Conservation (phyloP, 2,888 invertebrate genomes). For the Nemotelus pantherinus region DNA sequence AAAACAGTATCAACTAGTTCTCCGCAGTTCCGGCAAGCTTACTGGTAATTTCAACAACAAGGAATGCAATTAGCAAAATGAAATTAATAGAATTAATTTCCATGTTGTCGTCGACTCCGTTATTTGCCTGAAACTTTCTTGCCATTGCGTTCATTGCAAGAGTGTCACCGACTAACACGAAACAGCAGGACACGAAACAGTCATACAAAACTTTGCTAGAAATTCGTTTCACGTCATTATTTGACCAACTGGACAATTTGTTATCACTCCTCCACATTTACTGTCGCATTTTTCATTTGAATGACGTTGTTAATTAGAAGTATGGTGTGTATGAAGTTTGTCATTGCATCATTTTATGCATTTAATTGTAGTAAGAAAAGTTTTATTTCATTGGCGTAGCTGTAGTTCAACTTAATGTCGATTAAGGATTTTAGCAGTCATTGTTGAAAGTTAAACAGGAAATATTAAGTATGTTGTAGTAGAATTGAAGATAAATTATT, state of each 20-base stretch:
- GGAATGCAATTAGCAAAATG: conserved; percentile 47
- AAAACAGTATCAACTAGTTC: conserved; percentile 14
- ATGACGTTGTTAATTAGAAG: conserved; percentile 35
- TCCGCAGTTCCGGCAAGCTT: neutral
- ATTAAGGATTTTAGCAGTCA: too few relatives aligned
- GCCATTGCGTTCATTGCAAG: neutral
- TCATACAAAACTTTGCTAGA: conserved; percentile 14
- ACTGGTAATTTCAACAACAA: conserved; percentile 46
- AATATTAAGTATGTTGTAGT: too few relatives aligned
- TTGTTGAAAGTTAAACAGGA: too few relatives aligned
- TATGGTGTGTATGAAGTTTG: conserved; percentile 1
- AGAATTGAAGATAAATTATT: too few relatives aligned
- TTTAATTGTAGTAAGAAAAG: too few relatives aligned
- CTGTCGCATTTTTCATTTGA: conserved; percentile 31
- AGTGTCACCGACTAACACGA: neutral
- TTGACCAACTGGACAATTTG: conserved; percentile 11
- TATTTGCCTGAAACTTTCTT: neutral
- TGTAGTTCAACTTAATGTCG: too few relatives aligned
- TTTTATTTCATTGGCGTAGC: too few relatives aligned
- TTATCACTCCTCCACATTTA: conserved; percentile 18
- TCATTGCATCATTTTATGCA: too few relatives aligned
- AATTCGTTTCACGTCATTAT: conserved; percentile 31
- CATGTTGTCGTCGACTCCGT: conserved; percentile 4
- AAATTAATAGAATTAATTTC: conserved; percentile 45
- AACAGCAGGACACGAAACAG: conserved; percentile 3